Base-by-base conservation (phyloP, 2,797 vertebrate genomes). In the Carapus acus region DNA sequence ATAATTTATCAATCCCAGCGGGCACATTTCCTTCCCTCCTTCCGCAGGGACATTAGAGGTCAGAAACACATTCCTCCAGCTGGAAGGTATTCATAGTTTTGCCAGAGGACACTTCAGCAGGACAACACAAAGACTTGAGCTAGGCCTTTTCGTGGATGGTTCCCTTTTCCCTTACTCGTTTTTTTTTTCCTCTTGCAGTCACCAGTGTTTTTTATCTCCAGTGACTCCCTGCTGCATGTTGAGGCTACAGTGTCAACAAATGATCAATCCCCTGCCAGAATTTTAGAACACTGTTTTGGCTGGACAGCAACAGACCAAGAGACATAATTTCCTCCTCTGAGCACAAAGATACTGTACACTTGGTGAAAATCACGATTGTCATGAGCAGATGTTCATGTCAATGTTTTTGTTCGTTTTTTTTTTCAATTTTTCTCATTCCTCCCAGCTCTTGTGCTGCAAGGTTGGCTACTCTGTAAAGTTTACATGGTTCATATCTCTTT, bases 201-300 rank as follows among this genome's bases (percentile, higher is more conserved):
- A 53, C 66, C 40, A 43, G 49, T 42, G 55, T 60, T 44, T 65
- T 24, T 60, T 47, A 58, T 70, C 54, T 62, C 21, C 50, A 38
- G 54, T 63, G 65, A 67, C 40, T 68, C 59, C 50, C 58, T 31
- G 18, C 52, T 50, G 71, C 50, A 43, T 43, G 34, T 43, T 50
- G 45, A 63, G 73, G 52, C 48, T 61, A 70, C 65, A 54, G 57
- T 62, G 64, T 71, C 54, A 67, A 62, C 24, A 67, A 69, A 49
- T 43, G 23, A 71, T 76, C 65, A 29, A 71, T 76, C 65, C 31
- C 41, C 40, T 36, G 44, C 56, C 68, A 74, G 63, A 72, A 57
- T 61, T 47, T 5, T 5, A 33, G 14, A 3, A 33, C 31, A 7
- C 31, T 13, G 19, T 27, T 58, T 49, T 61, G 29, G 49, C 17